A percentile compares a stretch with the other conserved stretches of the same genome.
Conservation (phyloP, 2,888 invertebrate genomes). For the Muscina levida region DNA sequence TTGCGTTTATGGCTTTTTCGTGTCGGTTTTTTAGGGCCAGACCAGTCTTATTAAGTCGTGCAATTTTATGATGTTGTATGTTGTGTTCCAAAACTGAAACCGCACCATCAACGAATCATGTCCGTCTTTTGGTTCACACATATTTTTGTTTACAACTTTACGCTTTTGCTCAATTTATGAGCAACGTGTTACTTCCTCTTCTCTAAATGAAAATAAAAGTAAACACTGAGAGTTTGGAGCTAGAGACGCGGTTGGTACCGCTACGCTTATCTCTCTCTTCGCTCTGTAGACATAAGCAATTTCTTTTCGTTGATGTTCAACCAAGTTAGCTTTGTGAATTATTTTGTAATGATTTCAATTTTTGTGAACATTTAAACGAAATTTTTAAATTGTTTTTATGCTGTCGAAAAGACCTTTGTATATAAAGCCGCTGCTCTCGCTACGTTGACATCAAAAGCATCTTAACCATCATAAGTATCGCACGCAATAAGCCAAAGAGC, state of each 20-base stretch:
- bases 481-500: constrained; percentile 68
- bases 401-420: constrained; percentile 72
- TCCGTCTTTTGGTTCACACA: constrained; percentile 33
- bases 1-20: constrained; percentile 6
- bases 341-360: constrained; percentile 73
- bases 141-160: constrained; percentile 14
- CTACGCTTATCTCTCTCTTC: constrained; percentile 40
- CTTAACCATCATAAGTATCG: constrained; percentile 77
- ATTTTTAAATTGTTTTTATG: constrained; percentile 50
- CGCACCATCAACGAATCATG: constrained; percentile 42
- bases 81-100: neutral
- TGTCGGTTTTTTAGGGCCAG: neutral
- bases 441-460: constrained; percentile 79
- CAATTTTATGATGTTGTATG: constrained; percentile 17
- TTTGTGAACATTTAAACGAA: constrained; percentile 51
- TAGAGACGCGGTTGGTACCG: constrained; percentile 48
- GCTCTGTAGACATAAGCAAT: constrained; percentile 48
- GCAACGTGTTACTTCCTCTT: constrained; percentile 55
- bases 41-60: constrained; percentile 23
- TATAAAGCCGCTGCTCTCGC: constrained; percentile 77
- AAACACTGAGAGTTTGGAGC: constrained; percentile 43
- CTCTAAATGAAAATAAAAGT: constrained; percentile 12
- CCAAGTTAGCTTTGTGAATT: constrained; percentile 68
- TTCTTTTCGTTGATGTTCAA: constrained; percentile 43
- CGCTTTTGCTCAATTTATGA: constrained; percentile 14